A percentile compares a stretch with the other conserved stretches of the same genome.
Evolutionary conservation across 2,888 invertebrate species (phyloP).

Genomic region (Drosophila mimica): DNA sequence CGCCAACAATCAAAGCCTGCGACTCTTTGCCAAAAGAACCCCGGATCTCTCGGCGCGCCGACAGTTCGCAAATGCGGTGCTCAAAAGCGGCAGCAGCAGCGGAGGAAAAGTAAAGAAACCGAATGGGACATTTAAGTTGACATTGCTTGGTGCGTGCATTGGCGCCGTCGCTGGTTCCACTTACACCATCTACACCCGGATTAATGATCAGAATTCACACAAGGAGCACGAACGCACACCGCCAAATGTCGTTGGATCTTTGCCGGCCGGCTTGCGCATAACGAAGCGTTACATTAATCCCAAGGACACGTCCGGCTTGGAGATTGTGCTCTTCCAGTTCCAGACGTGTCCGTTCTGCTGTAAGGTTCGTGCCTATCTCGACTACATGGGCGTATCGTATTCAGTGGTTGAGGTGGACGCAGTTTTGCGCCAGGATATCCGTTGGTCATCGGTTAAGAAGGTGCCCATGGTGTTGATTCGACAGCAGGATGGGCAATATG

Average conservation of each 20-base stretch:
- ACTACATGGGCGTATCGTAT: constrained; percentile 96
- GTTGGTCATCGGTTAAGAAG: constrained; percentile 97
- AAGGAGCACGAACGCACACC: constrained; percentile 83
- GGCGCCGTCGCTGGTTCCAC: constrained; percentile 87
- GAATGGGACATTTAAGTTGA: constrained; percentile 85
- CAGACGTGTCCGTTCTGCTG: constrained; percentile 99
- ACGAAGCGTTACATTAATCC: constrained; percentile 89
- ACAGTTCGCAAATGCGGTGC: constrained; percentile 34
- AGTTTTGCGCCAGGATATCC: constrained; percentile 94
- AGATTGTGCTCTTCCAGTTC: constrained; percentile 96
- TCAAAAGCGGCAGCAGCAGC: constrained; percentile 19
- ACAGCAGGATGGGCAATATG: constrained; percentile 89
- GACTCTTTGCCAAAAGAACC: constrained; percentile 21
- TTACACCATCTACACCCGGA: constrained; percentile 83
- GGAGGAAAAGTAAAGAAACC: constrained; percentile 34
- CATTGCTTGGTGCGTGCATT: constrained; percentile 87
- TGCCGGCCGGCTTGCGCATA: constrained; percentile 86
- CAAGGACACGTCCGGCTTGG: constrained; percentile 89
- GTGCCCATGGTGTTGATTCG: constrained; percentile 95
- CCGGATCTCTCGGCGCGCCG: constrained; percentile 34
- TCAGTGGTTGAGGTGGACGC: constrained; percentile 99
- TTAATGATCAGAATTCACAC: constrained; percentile 77
- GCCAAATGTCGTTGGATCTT: constrained; percentile 84
- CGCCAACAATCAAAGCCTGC: constrained; percentile 28
- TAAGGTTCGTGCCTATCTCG: constrained; percentile 94